Evolutionary conservation across 2,113 vertebrate genomes (phyloP), one percentile per base, ranked within the genome.

Genomic region (Proteles cristata): DNA sequence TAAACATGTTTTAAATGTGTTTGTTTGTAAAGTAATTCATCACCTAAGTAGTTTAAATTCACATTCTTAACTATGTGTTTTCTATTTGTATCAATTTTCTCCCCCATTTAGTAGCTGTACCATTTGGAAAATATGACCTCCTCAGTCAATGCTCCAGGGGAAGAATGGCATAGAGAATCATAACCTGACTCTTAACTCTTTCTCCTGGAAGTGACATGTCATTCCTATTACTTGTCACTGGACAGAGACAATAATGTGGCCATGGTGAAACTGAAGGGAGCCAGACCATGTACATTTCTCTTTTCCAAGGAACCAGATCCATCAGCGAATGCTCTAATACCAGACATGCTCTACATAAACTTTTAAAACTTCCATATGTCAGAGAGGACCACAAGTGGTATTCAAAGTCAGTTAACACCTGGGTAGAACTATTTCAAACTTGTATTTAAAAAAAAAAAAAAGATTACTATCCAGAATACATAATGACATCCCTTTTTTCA

Each of bases 121-220:
- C 8, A 23, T 61, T 71, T 21, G 35, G 23, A 58, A 61, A 53
- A 50, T 3, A 3, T 15, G 33, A 31, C 21, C 53, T 73, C 55
- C 31, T 77, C 66, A 23, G 12, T 45, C 45, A 65, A 11, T 25
- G 77, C 50, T 93, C 79, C 35, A 31, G 66, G 53, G 61, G 35
- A n/a, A 68, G 14, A 35, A 25, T 25, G 12, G 33, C 77, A 23
- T 33, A 79, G 43, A 31, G 63, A 76, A 88, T 25, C 68, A 12
- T 48, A 74, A 92, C 28, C 31, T 33, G 53, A 83, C 79, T 85
- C 87, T 90, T 88, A 73, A 65, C 81, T 39, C 66, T 87, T 91
- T 88, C 69, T 45, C 84, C 53, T 84, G 85, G 69, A 96, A 96
- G 69, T 84, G 65, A 39, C 73, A 25, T 31, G 81, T 86, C 85